phyloP scores from a whole-genome alignment of 2,113 vertebrate genomes.

The Hippopotamus amphibius region DNA sequence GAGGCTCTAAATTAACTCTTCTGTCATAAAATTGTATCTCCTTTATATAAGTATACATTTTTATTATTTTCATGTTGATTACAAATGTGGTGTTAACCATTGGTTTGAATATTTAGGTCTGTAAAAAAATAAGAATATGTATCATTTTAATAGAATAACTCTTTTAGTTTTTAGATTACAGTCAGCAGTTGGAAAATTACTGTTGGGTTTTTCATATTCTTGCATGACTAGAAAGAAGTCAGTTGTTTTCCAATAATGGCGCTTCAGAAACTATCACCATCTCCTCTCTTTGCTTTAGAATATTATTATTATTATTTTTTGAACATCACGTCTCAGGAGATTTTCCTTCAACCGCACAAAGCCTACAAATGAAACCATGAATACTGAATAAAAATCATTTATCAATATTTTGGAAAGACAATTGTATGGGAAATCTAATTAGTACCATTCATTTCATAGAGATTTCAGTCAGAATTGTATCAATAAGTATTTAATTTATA shows the following conservation, averaged over 20 bases:
- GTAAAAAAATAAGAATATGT: neutral
- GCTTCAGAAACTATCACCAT: neutral
- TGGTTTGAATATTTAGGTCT: neutral
- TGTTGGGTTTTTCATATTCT: neutral
- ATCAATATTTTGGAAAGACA: neutral
- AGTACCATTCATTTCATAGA: neutral
- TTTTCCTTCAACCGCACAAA: neutral
- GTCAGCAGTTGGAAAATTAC: neutral
- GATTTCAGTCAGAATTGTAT: neutral
- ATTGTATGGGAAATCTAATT: neutral
- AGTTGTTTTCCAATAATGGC: neutral
- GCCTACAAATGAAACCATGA: neutral
- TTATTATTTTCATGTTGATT: conserved; percentile 1
- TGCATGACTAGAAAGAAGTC: neutral
- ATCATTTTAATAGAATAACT: neutral
- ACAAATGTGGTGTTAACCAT: neutral
- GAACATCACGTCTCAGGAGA: neutral
- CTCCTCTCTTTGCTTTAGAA: neutral
- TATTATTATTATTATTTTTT: neutral
- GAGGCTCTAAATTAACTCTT: neutral
- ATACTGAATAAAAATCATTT: neutral
- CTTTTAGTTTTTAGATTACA: neutral
- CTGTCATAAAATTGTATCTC: neutral
- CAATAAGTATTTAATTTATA: neutral
- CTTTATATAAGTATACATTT: neutral